These are phyloP conservation scores for Paradoxurus hermaphroditus DNA, from an alignment of 2,113 vertebrate species.

Conservation along the genomic window DNA sequence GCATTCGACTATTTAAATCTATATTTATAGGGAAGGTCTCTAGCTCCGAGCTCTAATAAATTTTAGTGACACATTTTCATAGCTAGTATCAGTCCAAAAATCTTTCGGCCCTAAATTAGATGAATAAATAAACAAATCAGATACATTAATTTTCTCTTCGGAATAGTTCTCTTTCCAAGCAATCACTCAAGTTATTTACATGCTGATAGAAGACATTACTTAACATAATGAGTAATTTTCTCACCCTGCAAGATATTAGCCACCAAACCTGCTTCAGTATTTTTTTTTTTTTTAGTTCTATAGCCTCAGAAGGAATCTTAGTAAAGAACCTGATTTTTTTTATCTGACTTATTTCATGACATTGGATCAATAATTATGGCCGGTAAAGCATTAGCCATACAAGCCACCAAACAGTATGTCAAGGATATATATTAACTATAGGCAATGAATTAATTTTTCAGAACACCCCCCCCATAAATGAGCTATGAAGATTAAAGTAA, in stretches of 20 bases:
- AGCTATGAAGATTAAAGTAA: neutral
- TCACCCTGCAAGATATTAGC: constrained; percentile 51
- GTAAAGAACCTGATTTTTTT: constrained; percentile 11
- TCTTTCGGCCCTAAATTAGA: constrained; percentile 70
- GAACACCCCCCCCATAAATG: neutral
- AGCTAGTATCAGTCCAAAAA: constrained; percentile 62
- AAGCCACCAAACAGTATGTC: neutral
- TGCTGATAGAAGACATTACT: constrained; percentile 76
- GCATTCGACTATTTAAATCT: constrained; percentile 54
- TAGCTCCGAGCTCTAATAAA: constrained; percentile 55
- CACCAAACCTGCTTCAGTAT: neutral
- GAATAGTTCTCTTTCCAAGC: constrained; percentile 71
- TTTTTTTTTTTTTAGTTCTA: constrained; percentile 47
- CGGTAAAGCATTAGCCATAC: neutral
- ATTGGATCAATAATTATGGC: neutral
- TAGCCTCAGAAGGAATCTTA: neutral
- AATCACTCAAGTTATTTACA: constrained; percentile 77
- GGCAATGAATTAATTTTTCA: neutral
- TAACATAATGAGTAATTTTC: constrained; percentile 77
- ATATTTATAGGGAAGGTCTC: constrained; percentile 50
- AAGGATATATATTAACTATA: neutral
- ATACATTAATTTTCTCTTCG: constrained; percentile 77
- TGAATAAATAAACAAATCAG: constrained; percentile 77
- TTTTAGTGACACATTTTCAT: constrained; percentile 51
- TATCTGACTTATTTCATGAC: constrained; percentile 18